Conservation (phyloP, 2,888 invertebrate species). For the Pristionchus japonicus region DNA sequence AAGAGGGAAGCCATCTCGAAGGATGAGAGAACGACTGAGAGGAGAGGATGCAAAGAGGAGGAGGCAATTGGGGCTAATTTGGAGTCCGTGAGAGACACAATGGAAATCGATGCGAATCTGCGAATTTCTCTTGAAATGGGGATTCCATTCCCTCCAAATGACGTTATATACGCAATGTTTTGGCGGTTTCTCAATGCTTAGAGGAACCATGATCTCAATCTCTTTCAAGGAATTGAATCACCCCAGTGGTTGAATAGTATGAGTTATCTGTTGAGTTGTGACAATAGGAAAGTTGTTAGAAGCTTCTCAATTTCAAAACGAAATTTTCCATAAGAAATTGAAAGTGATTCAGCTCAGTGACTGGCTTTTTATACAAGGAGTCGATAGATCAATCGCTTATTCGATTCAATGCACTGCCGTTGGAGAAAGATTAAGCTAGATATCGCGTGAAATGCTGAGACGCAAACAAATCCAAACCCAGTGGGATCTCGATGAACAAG, state of each 20-base stretch:
- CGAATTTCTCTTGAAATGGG: not conserved
- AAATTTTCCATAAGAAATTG: too few relatives aligned
- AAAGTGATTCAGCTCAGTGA: too few relatives aligned
- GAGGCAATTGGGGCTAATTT: conserved; percentile 8
- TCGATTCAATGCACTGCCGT: too few relatives aligned
- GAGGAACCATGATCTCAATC: not conserved
- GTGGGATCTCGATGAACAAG: conserved; percentile 14
- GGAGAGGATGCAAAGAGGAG: not conserved
- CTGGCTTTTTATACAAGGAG: too few relatives aligned
- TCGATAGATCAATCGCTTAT: too few relatives aligned
- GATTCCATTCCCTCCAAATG: not conserved
- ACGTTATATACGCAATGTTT: not conserved
- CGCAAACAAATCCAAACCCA: not conserved
- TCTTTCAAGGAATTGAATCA: not conserved
- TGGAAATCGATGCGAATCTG: not conserved
- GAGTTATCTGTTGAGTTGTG: too few relatives aligned
- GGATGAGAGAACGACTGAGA: not conserved
- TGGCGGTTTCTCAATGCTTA: not conserved
- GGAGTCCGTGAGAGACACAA: not conserved
- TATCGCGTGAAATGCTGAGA: too few relatives aligned
- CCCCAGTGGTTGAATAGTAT: not conserved
- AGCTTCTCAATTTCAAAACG: too few relatives aligned
- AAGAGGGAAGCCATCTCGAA: not conserved
- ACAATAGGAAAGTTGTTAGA: too few relatives aligned
- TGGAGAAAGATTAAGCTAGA: too few relatives aligned